phyloP scores from a whole-genome alignment of 1,140 invertebrate species.

The Sogatella furcifera region DNA sequence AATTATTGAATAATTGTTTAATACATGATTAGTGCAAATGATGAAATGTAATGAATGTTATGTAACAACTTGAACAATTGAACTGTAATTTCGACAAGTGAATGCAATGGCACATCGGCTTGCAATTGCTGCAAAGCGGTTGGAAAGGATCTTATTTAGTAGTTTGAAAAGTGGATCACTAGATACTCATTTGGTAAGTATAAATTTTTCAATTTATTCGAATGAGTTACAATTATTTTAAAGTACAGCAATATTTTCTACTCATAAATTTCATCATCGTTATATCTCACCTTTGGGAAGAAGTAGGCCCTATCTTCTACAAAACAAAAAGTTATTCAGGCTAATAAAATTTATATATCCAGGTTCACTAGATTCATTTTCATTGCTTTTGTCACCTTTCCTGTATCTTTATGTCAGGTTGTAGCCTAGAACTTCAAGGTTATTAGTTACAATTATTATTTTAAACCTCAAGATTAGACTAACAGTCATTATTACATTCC shows the following conservation, averaged over 20 bases:
- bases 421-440: too few relatives aligned
- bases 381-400: too few relatives aligned
- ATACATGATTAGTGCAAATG: not conserved
- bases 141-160: constrained; percentile 31
- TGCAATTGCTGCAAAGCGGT: constrained; percentile 16
- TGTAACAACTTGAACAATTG: not conserved
- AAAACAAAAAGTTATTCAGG: too few relatives aligned
- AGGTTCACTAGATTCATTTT: too few relatives aligned
- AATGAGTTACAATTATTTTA: constrained; percentile 9
- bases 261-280: not conserved
- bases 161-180: constrained; percentile 26
- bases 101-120: constrained; percentile 21
- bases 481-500: too few relatives aligned
- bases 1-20: not conserved
- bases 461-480: too few relatives aligned
- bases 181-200: constrained; percentile 24
- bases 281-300: not conserved
- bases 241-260: not conserved
- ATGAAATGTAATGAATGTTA: not conserved
- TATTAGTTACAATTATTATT: too few relatives aligned
- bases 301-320: too few relatives aligned
- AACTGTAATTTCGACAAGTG: not conserved
- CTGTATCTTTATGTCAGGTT: too few relatives aligned
- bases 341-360: too few relatives aligned
- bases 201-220: constrained; percentile 5